These are phyloP conservation scores for Cryptoblepharus egeriae DNA, from an alignment of 2,797 vertebrate genomes.

Conservation along the genomic window DNA sequence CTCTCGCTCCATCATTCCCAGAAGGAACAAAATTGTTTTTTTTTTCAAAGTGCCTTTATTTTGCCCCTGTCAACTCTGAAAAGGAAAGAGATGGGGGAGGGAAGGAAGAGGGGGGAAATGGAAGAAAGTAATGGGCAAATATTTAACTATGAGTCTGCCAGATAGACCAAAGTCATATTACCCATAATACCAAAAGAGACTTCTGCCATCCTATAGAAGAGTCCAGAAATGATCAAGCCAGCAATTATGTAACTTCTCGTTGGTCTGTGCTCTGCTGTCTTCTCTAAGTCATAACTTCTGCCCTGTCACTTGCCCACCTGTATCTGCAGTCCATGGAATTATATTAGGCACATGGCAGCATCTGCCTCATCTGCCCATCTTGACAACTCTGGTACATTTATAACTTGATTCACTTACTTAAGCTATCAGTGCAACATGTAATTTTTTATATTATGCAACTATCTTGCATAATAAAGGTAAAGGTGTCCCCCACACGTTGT, in stretches of 20 bases:
- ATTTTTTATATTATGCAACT: too few relatives aligned
- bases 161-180: slow-evolving; percentile 34
- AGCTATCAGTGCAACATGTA: background rate
- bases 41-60: slow-evolving; percentile 83
- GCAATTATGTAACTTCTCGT: background rate
- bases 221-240: background rate
- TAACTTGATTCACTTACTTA: background rate
- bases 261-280: background rate
- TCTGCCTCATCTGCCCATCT: background rate
- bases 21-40: slow-evolving; percentile 85
- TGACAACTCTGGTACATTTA: background rate
- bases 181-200: background rate
- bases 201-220: background rate
- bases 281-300: background rate
- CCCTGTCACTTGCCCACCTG: background rate
- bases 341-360: background rate
- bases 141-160: slow-evolving; percentile 82
- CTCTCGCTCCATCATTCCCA: slow-evolving; percentile 92
- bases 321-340: background rate
- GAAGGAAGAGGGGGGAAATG: slow-evolving; percentile 54
- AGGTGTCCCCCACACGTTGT: too few relatives aligned
- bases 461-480: too few relatives aligned
- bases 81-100: slow-evolving; percentile 76
- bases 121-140: slow-evolving; percentile 81
- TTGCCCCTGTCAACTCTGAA: slow-evolving; percentile 85